Percentiles rank a stretch among this genome's conserved stretches.
phyloP scores from a whole-genome alignment of 2,797 vertebrate genomes.

The Siniperca obscura region DNA sequence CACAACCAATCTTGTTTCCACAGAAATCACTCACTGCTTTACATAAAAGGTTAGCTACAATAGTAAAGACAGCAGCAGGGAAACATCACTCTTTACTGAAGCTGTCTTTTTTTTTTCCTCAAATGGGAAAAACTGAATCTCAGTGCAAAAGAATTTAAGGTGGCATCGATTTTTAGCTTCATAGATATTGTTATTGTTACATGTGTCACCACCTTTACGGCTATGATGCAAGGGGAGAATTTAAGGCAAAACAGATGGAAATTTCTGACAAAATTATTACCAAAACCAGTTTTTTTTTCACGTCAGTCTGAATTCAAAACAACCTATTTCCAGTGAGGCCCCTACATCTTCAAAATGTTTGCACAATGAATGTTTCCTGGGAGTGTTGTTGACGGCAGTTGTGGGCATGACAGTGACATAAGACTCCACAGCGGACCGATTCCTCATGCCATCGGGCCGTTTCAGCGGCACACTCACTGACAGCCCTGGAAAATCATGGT shows the following conservation, averaged over 20 bases:
- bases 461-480: slow-evolving; percentile 35
- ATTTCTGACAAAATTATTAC: slow-evolving; percentile 9
- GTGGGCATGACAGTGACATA: slow-evolving; percentile 50
- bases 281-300: background rate
- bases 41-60: slow-evolving; percentile 25
- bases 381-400: slow-evolving; percentile 38
- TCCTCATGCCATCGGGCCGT: slow-evolving; percentile 40
- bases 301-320: slow-evolving; percentile 1
- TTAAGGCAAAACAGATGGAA: background rate
- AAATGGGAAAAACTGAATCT: slow-evolving; percentile 15
- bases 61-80: slow-evolving; percentile 7
- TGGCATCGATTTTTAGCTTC: background rate
- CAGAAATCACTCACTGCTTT: slow-evolving; percentile 40
- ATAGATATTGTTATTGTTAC: background rate
- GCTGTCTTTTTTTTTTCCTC: background rate
- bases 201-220: background rate
- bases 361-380: slow-evolving; percentile 14
- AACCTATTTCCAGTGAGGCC: slow-evolving; percentile 2
- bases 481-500: slow-evolving; percentile 34
- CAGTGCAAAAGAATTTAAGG: background rate
- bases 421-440: slow-evolving; percentile 16
- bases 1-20: slow-evolving; percentile 36
- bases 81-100: slow-evolving; percentile 9
- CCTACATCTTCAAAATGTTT: slow-evolving; percentile 7
- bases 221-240: background rate